These are phyloP conservation scores for Drosophila nikananu DNA, from an alignment of 1,140 invertebrate species.

Conservation along the genomic window DNA sequence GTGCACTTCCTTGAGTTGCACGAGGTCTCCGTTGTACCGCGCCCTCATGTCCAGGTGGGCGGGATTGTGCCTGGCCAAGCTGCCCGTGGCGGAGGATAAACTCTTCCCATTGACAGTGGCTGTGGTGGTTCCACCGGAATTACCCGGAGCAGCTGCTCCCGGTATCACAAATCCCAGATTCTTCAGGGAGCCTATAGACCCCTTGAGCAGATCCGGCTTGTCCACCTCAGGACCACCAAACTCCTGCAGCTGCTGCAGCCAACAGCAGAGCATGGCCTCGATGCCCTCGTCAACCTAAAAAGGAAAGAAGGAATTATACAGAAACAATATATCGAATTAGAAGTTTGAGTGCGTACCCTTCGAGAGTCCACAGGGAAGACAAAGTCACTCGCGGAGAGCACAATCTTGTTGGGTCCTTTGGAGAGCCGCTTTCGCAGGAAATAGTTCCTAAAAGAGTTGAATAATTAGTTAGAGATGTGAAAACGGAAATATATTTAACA, in stretches of 20 bases:
- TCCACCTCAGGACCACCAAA: constrained; percentile 92
- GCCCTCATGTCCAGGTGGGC: constrained; percentile 90
- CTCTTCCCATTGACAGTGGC: constrained; percentile 67
- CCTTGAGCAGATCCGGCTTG: constrained; percentile 92
- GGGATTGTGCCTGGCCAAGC: constrained; percentile 87
- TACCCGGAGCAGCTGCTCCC: constrained; percentile 74
- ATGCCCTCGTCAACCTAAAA: constrained; percentile 92
- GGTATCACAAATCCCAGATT: constrained; percentile 85
- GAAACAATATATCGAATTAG: background rate
- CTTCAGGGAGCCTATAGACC: constrained; percentile 90
- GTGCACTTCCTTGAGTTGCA: constrained; percentile 91
- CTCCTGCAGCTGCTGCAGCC: constrained; percentile 92
- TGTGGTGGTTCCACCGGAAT: constrained; percentile 86
- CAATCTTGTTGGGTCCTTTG: constrained; percentile 91
- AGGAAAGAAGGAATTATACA: no score
- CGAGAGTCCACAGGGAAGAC: constrained; percentile 90
- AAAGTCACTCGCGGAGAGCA: constrained; percentile 90
- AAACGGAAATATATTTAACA: no score
- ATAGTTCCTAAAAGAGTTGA: constrained; percentile 86
- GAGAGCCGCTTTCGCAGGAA: constrained; percentile 89
- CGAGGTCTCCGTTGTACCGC: constrained; percentile 94
- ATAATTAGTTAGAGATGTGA: background rate
- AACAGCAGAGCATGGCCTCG: constrained; percentile 92
- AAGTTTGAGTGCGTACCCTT: constrained; percentile 86
- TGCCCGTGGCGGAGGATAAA: constrained; percentile 86